Base-by-base conservation (phyloP, 2,888 invertebrate species). In the Spodoptera picta region DNA sequence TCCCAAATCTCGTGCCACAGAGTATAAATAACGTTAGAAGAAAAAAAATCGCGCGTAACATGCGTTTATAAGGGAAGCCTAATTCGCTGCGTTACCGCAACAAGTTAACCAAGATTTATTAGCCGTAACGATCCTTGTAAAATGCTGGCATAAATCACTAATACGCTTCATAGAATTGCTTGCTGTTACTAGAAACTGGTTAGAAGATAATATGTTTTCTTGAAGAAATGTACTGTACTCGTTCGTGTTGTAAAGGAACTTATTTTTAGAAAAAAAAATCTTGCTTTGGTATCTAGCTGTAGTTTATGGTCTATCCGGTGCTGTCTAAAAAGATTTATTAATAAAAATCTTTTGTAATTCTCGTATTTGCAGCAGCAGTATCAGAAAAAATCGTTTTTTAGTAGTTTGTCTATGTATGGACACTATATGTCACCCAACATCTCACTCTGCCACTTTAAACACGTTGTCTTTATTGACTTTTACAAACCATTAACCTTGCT, bases 41-140 rank as follows among this genome's bases (percentile, higher is more conserved):
- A 51, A 60, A 66, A 73, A 69, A 70, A 68, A 66, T 62, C 69
- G 60, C 69, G 73, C 70, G 75, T 77, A 78, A 82, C 81, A 75
- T 77, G 78, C 81, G 78, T 84, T 83, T 73, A 71, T 77, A 77
- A 68, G 77, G 73, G 75, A 82, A 81, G 79, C 83, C 86, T 90
- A 88, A 88, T 88, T 85, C 85, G 50, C 68, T 73, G 79, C 80
- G 68, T 77, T 65, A 73, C 85, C 83, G 89, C 90, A 90, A 90
- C 90, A 91, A 91, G 91, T 91, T 90, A 90, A 89, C 84, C 69
- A 81, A 87, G 90, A 92, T 92, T 91, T 91, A 92, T 90, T 87
- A 86, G 82, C 85, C 87, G 87, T 89, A 89, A 90, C 90, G 88
- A 87, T 87, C 84, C 86, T 84, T 86, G 87, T 88, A 86, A 89